Evolutionary conservation across 2,797 vertebrate genomes (phyloP).

Genomic region (Microctenopoma steveboyesi): DNA sequence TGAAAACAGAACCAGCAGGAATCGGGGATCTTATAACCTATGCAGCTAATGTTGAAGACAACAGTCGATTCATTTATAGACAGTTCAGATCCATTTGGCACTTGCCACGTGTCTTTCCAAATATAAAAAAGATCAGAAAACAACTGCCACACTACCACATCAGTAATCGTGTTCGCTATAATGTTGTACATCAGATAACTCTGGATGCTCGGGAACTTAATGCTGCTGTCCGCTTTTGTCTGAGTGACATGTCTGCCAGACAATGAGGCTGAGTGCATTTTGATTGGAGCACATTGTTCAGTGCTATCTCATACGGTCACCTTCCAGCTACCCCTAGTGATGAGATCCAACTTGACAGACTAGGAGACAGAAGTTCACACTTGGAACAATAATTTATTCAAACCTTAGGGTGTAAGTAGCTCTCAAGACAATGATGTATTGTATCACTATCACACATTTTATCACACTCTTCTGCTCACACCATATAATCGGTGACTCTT

Average conservation of each 20-base stretch:
- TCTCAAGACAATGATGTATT: slow-evolving; percentile 38
- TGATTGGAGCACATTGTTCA: slow-evolving; percentile 49
- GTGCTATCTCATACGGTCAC: slow-evolving; percentile 52
- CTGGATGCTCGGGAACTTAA: slow-evolving; percentile 34
- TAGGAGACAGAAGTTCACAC: slow-evolving; percentile 46
- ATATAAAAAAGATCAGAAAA: slow-evolving; percentile 12
- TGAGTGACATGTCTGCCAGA: slow-evolving; percentile 58
- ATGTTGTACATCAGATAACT: slow-evolving; percentile 45
- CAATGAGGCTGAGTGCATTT: slow-evolving; percentile 51
- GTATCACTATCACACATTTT: slow-evolving; percentile 39
- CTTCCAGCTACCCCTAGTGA: slow-evolving; percentile 45
- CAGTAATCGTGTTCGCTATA: slow-evolving; percentile 29
- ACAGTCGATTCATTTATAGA: neutral
- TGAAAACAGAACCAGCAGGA: neutral
- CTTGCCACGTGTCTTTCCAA: neutral
- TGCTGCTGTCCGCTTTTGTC: slow-evolving; percentile 29
- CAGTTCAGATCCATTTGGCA: neutral
- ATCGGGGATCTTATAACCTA: neutral
- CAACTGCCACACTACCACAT: neutral
- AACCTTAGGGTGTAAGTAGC: slow-evolving; percentile 18
- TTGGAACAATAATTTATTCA: slow-evolving; percentile 45
- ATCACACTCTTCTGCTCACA: slow-evolving; percentile 16
- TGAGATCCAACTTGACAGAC: slow-evolving; percentile 47
- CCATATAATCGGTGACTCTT: slow-evolving; percentile 11
- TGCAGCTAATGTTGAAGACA: neutral